Evolutionary conservation across 2,113 vertebrate species (phyloP).

Genomic region (Rhynchopsitta pachyrhyncha): DNA sequence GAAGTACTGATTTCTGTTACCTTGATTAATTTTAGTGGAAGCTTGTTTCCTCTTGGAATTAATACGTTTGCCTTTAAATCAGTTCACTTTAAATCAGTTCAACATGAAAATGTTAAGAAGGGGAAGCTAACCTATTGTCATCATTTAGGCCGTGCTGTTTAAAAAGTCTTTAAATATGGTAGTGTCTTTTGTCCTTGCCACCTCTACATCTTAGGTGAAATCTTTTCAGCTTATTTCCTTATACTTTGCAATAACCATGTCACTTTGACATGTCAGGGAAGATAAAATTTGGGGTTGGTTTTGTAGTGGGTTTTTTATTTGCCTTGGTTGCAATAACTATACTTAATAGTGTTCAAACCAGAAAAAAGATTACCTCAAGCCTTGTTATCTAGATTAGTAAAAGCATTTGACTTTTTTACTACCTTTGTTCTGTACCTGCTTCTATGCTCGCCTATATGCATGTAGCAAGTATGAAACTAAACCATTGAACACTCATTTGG

Average conservation of each 20-base stretch:
- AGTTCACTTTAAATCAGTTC: background rate
- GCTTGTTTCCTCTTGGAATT: background rate
- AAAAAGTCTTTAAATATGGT: background rate
- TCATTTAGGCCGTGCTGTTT: background rate
- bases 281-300: accelerated
- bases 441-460: background rate
- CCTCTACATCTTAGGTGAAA: background rate
- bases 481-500: accelerated
- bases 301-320: background rate
- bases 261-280: background rate
- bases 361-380: background rate
- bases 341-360: background rate
- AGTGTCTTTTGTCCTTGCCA: background rate
- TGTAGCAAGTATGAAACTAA: background rate
- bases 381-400: background rate
- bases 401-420: background rate
- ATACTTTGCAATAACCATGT: background rate
- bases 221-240: background rate
- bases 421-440: background rate
- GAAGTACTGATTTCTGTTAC: background rate
- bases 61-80: background rate
- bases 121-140: background rate
- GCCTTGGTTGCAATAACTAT: background rate
- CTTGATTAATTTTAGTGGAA: background rate
- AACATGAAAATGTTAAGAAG: background rate